These are phyloP conservation scores for Drosophila pegasa DNA, from an alignment of 2,888 invertebrate species.

Conservation along the genomic window DNA sequence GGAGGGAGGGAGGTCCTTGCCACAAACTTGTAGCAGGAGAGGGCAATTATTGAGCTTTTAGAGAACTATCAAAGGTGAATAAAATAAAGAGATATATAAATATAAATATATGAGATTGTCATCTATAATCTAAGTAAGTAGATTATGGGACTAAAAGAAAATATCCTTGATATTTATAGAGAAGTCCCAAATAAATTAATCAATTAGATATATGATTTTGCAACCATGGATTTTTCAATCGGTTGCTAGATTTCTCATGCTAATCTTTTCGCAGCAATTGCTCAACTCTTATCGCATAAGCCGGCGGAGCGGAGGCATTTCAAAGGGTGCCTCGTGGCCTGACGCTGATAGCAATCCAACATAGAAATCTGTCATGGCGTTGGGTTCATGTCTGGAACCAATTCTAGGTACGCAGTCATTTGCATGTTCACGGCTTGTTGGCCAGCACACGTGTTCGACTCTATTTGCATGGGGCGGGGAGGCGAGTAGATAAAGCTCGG, in stretches of 20 bases:
- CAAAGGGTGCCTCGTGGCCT: conserved; percentile 30
- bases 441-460: conserved; percentile 63
- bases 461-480: conserved; percentile 32
- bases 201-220: neutral
- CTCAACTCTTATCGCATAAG: conserved; percentile 9
- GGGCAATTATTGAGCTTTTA: neutral
- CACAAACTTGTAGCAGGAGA: neutral
- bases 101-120: too few species aligned
- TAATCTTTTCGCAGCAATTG: conserved; percentile 33
- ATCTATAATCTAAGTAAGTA: too few species aligned
- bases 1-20: neutral
- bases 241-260: neutral
- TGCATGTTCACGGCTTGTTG: conserved; percentile 77
- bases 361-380: conserved; percentile 64
- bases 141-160: too few species aligned
- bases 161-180: too few species aligned
- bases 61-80: neutral
- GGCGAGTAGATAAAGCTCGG: conserved; percentile 51
- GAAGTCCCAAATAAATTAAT: neutral
- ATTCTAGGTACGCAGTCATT: conserved; percentile 35
- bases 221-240: too few species aligned
- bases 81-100: neutral
- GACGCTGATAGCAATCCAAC: conserved; percentile 27
- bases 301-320: conserved; percentile 14
- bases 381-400: conserved; percentile 17